Conservation (phyloP, 1,140 invertebrate genomes). For the Ostrea edulis region DNA sequence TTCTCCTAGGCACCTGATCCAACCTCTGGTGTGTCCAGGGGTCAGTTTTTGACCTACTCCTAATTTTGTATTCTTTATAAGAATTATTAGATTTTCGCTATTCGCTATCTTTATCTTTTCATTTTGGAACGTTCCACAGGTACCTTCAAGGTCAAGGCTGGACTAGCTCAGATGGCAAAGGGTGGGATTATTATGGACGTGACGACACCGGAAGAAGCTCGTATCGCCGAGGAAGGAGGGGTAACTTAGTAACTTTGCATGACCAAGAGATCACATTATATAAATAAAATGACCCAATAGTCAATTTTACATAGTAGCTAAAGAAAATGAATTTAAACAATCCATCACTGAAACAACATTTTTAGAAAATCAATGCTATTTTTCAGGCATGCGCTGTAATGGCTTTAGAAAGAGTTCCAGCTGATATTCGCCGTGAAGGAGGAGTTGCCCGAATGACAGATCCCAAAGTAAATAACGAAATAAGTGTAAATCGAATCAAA, state of each 20-base stretch:
- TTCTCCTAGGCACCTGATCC: no score
- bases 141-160: slow-evolving; percentile 76
- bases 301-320: background rate
- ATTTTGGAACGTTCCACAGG: slow-evolving; percentile 55
- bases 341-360: background rate
- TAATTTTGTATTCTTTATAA: no score
- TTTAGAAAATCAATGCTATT: background rate
- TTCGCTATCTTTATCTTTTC: no score
- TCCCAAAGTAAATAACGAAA: slow-evolving; percentile 63
- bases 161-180: slow-evolving; percentile 76
- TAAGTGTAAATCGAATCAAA: no score
- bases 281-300: background rate
- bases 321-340: background rate
- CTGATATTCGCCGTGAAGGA: slow-evolving; percentile 75
- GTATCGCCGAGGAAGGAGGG: slow-evolving; percentile 75
- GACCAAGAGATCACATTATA: background rate
- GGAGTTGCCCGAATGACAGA: slow-evolving; percentile 76
- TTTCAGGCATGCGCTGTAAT: slow-evolving; percentile 76
- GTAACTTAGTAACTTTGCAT: slow-evolving; percentile 49
- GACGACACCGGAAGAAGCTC: slow-evolving; percentile 71
- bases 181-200: slow-evolving; percentile 77
- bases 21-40: no score
- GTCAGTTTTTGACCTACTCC: no score
- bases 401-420: slow-evolving; percentile 75
- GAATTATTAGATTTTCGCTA: no score